Conservation (phyloP, 2,113 vertebrate genomes). For the Colistium nudipinnis region DNA sequence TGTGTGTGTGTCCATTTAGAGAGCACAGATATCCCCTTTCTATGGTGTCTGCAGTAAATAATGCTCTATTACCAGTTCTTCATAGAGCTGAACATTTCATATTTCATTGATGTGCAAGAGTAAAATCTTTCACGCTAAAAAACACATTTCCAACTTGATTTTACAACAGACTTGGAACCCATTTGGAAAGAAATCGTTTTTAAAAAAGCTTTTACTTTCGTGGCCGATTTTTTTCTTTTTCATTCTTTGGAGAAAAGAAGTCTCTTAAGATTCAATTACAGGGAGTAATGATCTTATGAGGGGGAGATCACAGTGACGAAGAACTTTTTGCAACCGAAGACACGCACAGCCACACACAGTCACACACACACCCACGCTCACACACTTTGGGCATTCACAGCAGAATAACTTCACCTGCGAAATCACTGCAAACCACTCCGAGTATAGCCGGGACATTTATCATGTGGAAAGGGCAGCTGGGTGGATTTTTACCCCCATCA, state of each 20-base stretch:
- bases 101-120: background rate
- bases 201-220: background rate
- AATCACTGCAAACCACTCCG: slow-evolving; percentile 15
- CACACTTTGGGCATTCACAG: slow-evolving; percentile 2
- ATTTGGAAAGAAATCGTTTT: too few relatives aligned
- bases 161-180: background rate
- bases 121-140: background rate
- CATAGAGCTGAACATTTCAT: background rate
- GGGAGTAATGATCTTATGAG: background rate
- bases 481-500: slow-evolving; percentile 34
- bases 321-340: too few relatives aligned
- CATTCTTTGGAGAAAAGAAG: background rate
- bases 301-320: too few relatives aligned
- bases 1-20: background rate
- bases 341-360: too few relatives aligned
- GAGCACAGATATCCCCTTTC: background rate
- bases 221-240: background rate
- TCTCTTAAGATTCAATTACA: background rate
- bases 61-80: background rate
- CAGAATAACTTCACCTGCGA: slow-evolving; percentile 15
- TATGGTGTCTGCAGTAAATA: slow-evolving; percentile 1
- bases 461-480: slow-evolving; percentile 54
- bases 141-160: background rate
- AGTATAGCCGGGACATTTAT: slow-evolving; percentile 25
- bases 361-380: background rate